These are phyloP conservation scores for Aplodontia rufa DNA, from an alignment of 2,113 vertebrate species.

Conservation along the genomic window DNA sequence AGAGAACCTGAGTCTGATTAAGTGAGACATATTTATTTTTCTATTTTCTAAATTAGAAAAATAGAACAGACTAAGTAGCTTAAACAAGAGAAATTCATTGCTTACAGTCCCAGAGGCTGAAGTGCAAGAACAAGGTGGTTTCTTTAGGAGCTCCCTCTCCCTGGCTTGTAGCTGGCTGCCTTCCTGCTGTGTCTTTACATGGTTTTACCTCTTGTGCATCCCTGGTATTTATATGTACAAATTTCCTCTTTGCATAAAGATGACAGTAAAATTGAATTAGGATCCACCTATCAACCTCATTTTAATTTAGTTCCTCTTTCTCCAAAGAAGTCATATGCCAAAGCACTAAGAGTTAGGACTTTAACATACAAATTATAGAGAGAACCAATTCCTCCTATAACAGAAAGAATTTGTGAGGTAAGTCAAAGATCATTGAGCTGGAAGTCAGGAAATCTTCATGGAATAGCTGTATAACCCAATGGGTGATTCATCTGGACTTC, in stretches of 20 bases:
- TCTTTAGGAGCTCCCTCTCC: rapidly evolving
- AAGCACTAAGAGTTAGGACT: background rate
- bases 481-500: background rate
- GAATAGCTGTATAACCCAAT: background rate
- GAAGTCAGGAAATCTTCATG: background rate
- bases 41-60: background rate
- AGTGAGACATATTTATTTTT: background rate
- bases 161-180: rapidly evolving
- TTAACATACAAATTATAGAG: background rate
- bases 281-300: rapidly evolving
- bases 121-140: background rate
- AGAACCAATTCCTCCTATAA: background rate
- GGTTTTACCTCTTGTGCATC: background rate
- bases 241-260: background rate
- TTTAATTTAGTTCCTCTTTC: background rate
- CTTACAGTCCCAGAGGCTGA: background rate
- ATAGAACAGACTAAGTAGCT: rapidly evolving
- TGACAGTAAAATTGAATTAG: background rate
- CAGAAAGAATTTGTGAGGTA: background rate
- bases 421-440: background rate
- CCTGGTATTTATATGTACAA: background rate
- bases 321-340: background rate
- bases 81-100: background rate
- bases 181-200: background rate
- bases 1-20: background rate